Evolutionary conservation across 1,140 invertebrate genomes (phyloP).

Genomic region (Drosophila nigromelanica): DNA sequence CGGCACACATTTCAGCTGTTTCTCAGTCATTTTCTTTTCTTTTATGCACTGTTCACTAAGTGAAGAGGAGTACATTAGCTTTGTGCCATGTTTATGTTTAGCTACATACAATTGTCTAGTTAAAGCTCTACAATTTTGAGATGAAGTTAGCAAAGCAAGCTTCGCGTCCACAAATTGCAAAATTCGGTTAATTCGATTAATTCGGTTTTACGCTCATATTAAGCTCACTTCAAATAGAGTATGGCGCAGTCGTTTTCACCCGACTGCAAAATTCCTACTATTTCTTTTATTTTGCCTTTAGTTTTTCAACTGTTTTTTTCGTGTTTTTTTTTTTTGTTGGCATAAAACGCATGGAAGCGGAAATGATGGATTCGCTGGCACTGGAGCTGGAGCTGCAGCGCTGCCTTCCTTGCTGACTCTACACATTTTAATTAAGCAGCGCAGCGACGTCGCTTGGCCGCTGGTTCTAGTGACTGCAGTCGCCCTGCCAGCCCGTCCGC

Average conservation of each 20-base stretch:
- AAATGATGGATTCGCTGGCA: slow-evolving; percentile 81
- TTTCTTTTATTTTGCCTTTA: slow-evolving; percentile 29
- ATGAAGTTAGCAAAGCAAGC: no score
- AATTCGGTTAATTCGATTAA: no score
- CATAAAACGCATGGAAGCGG: slow-evolving; percentile 80
- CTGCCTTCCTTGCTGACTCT: slow-evolving; percentile 65
- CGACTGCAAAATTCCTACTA: not conserved
- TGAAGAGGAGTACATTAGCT: not conserved
- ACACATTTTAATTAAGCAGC: slow-evolving; percentile 82
- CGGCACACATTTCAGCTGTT: slow-evolving; percentile 75
- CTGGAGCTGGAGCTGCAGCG: slow-evolving; percentile 29
- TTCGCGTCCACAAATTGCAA: no score
- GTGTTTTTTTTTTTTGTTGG: slow-evolving; percentile 55
- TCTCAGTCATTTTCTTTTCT: slow-evolving; percentile 59
- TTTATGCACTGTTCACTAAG: slow-evolving; percentile 4
- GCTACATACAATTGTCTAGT: no score
- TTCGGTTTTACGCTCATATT: no score
- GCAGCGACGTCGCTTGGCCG: slow-evolving; percentile 28
- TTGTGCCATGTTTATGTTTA: no score
- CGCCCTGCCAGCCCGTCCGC: not conserved
- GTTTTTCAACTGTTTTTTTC: slow-evolving; percentile 16
- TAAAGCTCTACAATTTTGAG: no score
- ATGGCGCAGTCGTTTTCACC: not conserved
- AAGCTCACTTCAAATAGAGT: not conserved
- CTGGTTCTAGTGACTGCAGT: slow-evolving; percentile 76